Conservation (phyloP, 2,113 vertebrate genomes). For the Falcunculus frontatus region DNA sequence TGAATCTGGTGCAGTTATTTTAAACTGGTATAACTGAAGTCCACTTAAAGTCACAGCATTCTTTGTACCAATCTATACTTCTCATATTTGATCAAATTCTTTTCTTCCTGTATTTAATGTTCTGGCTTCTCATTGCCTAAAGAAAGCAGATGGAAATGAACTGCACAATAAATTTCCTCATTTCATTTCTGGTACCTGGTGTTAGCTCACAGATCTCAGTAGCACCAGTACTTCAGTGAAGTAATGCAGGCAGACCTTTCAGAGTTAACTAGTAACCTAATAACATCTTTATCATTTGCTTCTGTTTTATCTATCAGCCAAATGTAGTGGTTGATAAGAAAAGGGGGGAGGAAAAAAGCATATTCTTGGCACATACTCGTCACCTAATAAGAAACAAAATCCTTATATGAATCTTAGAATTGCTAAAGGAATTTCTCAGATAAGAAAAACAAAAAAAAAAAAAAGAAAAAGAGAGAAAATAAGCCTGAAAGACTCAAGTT, state of each 20-base stretch:
- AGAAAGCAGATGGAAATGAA: not conserved
- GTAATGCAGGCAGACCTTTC: not conserved
- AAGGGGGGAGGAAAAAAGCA: fast-evolving
- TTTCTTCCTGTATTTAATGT: not conserved
- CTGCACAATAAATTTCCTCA: not conserved
- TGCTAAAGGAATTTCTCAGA: not conserved
- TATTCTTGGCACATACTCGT: not conserved
- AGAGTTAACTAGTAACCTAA: not conserved
- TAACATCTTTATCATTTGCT: not conserved
- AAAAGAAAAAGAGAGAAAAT: not conserved
- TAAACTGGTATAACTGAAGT: not conserved
- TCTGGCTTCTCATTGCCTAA: not conserved
- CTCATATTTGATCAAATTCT: not conserved
- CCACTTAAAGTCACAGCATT: not conserved
- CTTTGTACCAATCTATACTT: not conserved
- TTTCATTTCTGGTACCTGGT: not conserved
- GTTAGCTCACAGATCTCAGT: not conserved
- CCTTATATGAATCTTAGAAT: not conserved
- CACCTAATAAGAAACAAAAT: not conserved
- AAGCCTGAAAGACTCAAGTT: not conserved
- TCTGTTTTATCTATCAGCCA: not conserved
- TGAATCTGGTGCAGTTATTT: not conserved
- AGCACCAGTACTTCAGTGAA: not conserved
- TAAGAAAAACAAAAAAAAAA: not conserved
- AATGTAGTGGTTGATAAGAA: not conserved